phyloP scores from a whole-genome alignment of 1,140 invertebrate species.

The Phymorhynchus buccinoides region DNA sequence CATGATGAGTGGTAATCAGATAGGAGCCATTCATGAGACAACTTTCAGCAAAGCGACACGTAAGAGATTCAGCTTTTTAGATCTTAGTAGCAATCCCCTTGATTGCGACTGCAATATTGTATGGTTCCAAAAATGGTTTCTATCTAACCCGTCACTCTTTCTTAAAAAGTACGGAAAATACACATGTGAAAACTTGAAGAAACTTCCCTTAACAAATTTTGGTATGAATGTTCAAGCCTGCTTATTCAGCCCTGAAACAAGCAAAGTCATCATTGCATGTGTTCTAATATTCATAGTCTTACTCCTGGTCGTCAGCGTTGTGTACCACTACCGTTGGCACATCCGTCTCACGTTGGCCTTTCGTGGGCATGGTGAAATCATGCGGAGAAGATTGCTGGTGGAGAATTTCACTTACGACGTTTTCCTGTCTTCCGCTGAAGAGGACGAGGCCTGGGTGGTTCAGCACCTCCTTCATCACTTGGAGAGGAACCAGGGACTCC shows the following conservation, averaged over 20 bases:
- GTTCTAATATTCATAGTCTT: background rate
- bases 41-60: background rate
- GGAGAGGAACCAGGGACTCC: slow-evolving; percentile 18
- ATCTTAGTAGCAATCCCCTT: slow-evolving; percentile 26
- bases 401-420: slow-evolving; percentile 43
- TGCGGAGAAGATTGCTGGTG: background rate
- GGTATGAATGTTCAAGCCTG: slow-evolving; percentile 23
- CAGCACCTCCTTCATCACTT: background rate
- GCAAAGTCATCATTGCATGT: background rate
- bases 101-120: slow-evolving; percentile 18
- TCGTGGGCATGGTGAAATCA: background rate
- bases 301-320: background rate
- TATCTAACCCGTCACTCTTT: background rate
- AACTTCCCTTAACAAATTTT: background rate
- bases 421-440: slow-evolving; percentile 41
- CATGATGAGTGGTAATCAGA: background rate
- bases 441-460: background rate
- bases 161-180: background rate
- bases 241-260: slow-evolving; percentile 14
- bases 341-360: slow-evolving; percentile 33
- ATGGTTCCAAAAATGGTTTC: slow-evolving; percentile 41
- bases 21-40: background rate
- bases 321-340: slow-evolving; percentile 28
- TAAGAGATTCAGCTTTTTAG: background rate
- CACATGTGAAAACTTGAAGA: background rate